Percentiles rank a stretch among this genome's conserved stretches.
phyloP scores from a whole-genome alignment of 2,797 vertebrate species.

The Microchirus variegatus region DNA sequence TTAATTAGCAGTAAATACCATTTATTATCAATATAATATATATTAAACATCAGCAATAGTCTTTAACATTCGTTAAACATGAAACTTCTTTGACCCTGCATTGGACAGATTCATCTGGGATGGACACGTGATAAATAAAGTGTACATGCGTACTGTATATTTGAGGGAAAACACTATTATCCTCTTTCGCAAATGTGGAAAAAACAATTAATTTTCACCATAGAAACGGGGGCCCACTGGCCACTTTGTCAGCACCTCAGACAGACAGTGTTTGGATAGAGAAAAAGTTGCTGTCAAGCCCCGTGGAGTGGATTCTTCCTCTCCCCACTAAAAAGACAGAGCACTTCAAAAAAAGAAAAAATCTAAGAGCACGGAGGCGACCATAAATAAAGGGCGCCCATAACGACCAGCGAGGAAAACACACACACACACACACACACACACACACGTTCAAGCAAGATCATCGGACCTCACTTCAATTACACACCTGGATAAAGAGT shows the following conservation, averaged over 20 bases:
- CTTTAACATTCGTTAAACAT: too few relatives aligned
- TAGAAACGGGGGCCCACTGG: conserved; percentile 5
- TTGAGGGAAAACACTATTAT: too few relatives aligned
- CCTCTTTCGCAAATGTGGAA: conserved; percentile 7
- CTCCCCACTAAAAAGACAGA: conserved; percentile 53
- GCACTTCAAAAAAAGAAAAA: conserved; percentile 65
- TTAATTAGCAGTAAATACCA: too few relatives aligned
- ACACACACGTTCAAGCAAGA: background rate
- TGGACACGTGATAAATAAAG: too few relatives aligned
- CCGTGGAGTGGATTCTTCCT: conserved; percentile 75
- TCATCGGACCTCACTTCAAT: conserved; percentile 25
- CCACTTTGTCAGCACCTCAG: conserved; percentile 44
- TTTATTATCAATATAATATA: too few relatives aligned
- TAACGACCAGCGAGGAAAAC: conserved; percentile 15
- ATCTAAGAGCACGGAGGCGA: conserved; percentile 36
- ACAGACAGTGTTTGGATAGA: conserved; percentile 66
- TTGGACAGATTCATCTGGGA: too few relatives aligned
- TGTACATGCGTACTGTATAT: too few relatives aligned
- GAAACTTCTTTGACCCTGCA: too few relatives aligned
- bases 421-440: conserved; percentile 6
- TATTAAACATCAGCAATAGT: too few relatives aligned
- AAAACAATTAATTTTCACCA: conserved; percentile 32
- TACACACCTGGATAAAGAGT: conserved; percentile 36
- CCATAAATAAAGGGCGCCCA: background rate
- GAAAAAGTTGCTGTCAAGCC: conserved; percentile 62